A percentile compares a stretch with the other conserved stretches of the same genome.
Evolutionary conservation across 1,140 invertebrate species (phyloP).

Genomic region (Caenorhabditis latens): DNA sequence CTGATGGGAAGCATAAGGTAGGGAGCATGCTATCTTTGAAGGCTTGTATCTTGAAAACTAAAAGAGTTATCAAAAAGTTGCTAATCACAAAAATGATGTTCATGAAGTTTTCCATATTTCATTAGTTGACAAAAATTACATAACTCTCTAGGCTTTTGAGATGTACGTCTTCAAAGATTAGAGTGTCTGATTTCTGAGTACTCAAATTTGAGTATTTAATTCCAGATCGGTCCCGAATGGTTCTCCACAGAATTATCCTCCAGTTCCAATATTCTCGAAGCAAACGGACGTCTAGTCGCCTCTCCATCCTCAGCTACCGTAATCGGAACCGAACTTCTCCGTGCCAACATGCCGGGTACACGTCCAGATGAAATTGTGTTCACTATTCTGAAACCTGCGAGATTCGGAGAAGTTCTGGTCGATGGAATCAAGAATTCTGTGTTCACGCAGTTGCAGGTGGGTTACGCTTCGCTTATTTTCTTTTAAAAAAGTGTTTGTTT

Average conservation of each 20-base stretch:
- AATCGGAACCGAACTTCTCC: slow-evolving; percentile 71
- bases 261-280: slow-evolving; percentile 67
- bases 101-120: too few species aligned
- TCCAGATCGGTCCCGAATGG: slow-evolving; percentile 73
- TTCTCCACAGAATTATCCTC: slow-evolving; percentile 69
- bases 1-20: slow-evolving; percentile 69
- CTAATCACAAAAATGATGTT: too few species aligned
- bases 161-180: too few species aligned
- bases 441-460: slow-evolving; percentile 73
- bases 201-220: neutral
- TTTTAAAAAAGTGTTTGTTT: neutral
- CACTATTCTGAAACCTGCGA: slow-evolving; percentile 69
- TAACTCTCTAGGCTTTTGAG: too few species aligned
- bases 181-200: neutral
- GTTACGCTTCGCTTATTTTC: neutral
- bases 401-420: slow-evolving; percentile 69
- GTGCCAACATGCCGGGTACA: slow-evolving; percentile 67
- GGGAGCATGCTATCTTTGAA: too few species aligned
- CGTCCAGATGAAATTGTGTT: slow-evolving; percentile 71
- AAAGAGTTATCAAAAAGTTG: too few species aligned
- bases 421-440: slow-evolving; percentile 59
- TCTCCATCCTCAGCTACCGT: slow-evolving; percentile 69
- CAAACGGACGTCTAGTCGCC: slow-evolving; percentile 70
- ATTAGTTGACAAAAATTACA: too few species aligned
- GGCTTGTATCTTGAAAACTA: neutral